Evolutionary conservation across 1,140 invertebrate species (phyloP).

Genomic region (Sinonovacula constricta): DNA sequence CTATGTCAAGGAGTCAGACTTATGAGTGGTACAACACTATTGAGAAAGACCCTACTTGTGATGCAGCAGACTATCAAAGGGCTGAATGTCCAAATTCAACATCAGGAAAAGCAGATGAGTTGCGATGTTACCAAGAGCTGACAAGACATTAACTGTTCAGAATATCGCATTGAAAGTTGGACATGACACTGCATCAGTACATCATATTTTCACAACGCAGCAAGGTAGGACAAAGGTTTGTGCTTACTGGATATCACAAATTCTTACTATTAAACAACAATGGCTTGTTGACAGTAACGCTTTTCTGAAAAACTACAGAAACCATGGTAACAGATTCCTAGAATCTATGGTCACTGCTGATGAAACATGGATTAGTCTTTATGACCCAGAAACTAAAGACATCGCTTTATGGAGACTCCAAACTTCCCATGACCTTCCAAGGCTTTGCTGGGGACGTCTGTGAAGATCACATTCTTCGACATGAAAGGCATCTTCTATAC

Average conservation of each 20-base stretch:
- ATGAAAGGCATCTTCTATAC: not conserved
- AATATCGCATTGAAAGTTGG: conserved; percentile 6
- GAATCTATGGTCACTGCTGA: not conserved
- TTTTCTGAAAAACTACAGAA: conserved; percentile 6
- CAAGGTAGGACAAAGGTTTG: conserved; percentile 24
- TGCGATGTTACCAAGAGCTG: conserved; percentile 4
- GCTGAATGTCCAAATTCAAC: not conserved
- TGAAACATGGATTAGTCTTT: too few species aligned
- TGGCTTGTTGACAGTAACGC: not conserved
- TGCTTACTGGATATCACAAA: conserved; percentile 1
- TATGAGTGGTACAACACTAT: conserved; percentile 15
- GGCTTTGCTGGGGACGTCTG: conserved; percentile 1
- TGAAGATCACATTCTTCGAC: conserved; percentile 4
- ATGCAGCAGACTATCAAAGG: conserved; percentile 1
- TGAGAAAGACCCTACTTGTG: not conserved
- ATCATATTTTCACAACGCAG: conserved; percentile 6
- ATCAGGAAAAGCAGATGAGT: conserved; percentile 8
- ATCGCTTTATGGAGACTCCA: not conserved
- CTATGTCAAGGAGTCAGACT: not conserved
- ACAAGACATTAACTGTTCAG: conserved; percentile 1
- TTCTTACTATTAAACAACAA: conserved; percentile 13
- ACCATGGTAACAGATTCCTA: conserved; percentile 17
- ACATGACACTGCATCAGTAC: conserved; percentile 1
- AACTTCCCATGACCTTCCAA: conserved; percentile 2
- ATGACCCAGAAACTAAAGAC: conserved; percentile 28